Evolutionary conservation across 2,797 vertebrate genomes (phyloP).

Genomic region (Ctenopoma kingsleyae): DNA sequence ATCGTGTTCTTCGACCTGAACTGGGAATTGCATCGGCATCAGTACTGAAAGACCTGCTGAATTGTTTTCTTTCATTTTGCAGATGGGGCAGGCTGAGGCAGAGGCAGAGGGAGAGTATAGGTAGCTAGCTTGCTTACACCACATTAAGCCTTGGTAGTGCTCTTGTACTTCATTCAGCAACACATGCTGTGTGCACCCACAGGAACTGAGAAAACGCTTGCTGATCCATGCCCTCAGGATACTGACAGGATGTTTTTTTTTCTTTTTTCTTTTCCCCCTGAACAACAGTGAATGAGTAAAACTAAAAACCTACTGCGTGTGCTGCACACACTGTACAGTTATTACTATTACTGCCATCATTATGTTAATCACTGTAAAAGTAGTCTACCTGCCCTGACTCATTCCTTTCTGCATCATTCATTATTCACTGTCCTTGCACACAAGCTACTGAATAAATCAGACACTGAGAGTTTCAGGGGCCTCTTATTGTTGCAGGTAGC

Average conservation of each 20-base stretch:
- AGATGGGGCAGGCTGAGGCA: constrained; percentile 19
- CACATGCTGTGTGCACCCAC: constrained; percentile 30
- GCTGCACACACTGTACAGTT: not conserved
- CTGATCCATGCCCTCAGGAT: constrained; percentile 20
- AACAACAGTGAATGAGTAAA: not conserved
- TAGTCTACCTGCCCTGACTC: not conserved
- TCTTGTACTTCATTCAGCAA: constrained; percentile 28
- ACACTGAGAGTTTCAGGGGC: not conserved
- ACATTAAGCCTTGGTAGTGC: constrained; percentile 5
- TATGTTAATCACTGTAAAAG: constrained; percentile 11
- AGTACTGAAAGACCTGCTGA: constrained; percentile 11
- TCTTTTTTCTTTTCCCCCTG: not conserved
- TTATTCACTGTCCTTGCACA: constrained; percentile 15
- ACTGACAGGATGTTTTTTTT: constrained; percentile 2
- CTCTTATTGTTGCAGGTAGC: not conserved
- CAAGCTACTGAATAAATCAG: constrained; percentile 7
- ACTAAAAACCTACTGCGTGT: not conserved
- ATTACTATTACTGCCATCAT: not conserved
- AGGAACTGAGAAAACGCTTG: constrained; percentile 18
- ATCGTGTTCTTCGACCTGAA: constrained; percentile 30
- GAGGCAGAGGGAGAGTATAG: not conserved
- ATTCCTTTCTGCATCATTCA: constrained; percentile 12
- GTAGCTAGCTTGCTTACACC: not conserved
- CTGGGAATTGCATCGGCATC: constrained; percentile 32
- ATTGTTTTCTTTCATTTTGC: constrained; percentile 7